Evolutionary conservation across 2,113 vertebrate species (phyloP).

Genomic region (Marcusenius ussheri): DNA sequence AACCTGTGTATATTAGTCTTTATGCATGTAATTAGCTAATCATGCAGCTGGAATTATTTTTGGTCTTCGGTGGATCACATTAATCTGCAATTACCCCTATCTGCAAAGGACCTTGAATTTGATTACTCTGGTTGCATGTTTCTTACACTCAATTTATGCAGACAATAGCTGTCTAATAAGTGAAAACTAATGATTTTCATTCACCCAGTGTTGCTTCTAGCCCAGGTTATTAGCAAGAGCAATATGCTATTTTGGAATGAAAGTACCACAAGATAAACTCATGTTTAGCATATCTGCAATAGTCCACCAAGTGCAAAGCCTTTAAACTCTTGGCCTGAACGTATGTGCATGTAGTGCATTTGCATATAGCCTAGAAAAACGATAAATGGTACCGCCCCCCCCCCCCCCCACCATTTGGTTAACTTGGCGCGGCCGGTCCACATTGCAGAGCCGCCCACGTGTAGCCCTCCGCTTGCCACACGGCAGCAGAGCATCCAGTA

Average conservation of each 20-base stretch:
- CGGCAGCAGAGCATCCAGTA: background rate
- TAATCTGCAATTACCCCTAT: conserved; percentile 13
- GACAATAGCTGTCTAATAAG: conserved; percentile 12
- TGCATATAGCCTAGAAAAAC: background rate
- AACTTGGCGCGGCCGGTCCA: background rate
- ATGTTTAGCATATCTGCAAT: background rate
- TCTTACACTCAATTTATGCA: conserved; percentile 6
- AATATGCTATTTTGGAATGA: background rate
- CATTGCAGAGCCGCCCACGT: background rate
- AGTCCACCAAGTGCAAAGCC: background rate
- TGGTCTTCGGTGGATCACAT: conserved; percentile 7
- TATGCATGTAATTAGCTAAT: conserved; percentile 8
- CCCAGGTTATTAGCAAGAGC: background rate
- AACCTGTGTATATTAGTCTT: background rate
- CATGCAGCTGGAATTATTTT: conserved; percentile 11
- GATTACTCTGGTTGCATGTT: background rate
- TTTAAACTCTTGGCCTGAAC: background rate
- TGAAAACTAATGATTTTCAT: conserved; percentile 3
- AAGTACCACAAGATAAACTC: background rate
- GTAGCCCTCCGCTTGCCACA: background rate
- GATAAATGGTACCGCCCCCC: background rate
- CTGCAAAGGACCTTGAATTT: conserved; percentile 8
- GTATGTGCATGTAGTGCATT: background rate
- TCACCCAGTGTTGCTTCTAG: background rate
- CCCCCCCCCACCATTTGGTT: background rate